phyloP scores from a whole-genome alignment of 1,140 invertebrate genomes.

The Sesamia nonagrioides region DNA sequence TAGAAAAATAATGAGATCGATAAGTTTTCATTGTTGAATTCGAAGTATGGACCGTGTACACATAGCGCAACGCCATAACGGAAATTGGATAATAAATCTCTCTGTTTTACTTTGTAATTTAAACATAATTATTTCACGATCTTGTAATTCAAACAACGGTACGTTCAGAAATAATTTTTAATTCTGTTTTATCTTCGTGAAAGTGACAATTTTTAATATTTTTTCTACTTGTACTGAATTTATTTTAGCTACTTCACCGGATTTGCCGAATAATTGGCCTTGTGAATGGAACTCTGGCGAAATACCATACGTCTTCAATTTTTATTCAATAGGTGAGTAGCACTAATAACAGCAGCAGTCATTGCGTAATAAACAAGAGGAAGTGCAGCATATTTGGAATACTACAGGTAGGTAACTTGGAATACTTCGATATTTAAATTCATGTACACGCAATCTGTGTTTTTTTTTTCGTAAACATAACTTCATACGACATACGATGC shows the following conservation, averaged over 20 bases:
- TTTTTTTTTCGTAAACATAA: no score
- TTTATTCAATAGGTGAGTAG: slow-evolving; percentile 73
- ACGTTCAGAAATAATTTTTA: slow-evolving; percentile 48
- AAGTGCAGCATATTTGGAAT: no score
- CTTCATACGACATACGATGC: no score
- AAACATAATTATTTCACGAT: slow-evolving; percentile 53
- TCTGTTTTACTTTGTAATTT: slow-evolving; percentile 57
- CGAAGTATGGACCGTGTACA: slow-evolving; percentile 24
- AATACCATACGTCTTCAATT: slow-evolving; percentile 73
- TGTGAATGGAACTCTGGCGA: slow-evolving; percentile 66
- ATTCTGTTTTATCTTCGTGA: slow-evolving; percentile 33
- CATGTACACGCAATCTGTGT: no score
- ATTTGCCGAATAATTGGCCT: slow-evolving; percentile 64
- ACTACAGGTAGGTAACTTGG: no score
- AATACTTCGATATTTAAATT: no score
- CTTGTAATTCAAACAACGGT: slow-evolving; percentile 50
- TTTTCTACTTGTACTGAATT: slow-evolving; percentile 54
- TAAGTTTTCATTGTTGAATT: slow-evolving; percentile 50
- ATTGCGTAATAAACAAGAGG: no score
- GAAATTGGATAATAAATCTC: slow-evolving; percentile 58
- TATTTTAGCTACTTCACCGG: slow-evolving; percentile 57
- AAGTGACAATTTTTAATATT: slow-evolving; percentile 22
- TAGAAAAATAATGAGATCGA: slow-evolving; percentile 54
- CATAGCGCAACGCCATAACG: slow-evolving; percentile 28
- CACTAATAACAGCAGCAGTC: no score